Evolutionary conservation across 2,113 vertebrate species (phyloP).

Genomic region (Gobiocypris rarus): DNA sequence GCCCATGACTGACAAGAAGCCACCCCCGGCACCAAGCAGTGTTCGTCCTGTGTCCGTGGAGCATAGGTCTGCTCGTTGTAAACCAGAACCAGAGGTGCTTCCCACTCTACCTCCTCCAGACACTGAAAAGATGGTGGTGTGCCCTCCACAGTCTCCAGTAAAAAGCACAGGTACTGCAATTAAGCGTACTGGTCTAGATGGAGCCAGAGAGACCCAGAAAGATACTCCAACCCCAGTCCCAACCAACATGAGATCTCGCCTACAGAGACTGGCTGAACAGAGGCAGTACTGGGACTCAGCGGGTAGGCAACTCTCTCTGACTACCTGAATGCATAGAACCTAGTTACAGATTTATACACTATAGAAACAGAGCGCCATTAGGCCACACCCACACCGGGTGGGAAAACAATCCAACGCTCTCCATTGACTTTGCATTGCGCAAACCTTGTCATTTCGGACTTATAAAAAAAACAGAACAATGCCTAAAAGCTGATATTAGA

Average conservation of each 20-base stretch:
- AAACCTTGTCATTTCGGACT: too few relatives aligned
- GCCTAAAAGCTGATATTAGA: too few relatives aligned
- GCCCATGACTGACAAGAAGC: conserved; percentile 67
- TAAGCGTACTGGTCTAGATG: conserved; percentile 14
- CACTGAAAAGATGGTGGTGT: conserved; percentile 17
- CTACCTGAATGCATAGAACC: background rate
- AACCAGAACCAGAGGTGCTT: conserved; percentile 46
- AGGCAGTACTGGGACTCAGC: conserved; percentile 84
- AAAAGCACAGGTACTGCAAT: conserved; percentile 42
- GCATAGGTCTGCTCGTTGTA: background rate
- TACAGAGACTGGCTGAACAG: conserved; percentile 87
- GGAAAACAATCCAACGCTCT: too few relatives aligned
- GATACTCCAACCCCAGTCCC: conserved; percentile 57
- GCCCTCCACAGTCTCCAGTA: conserved; percentile 9
- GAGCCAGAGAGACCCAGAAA: conserved; percentile 51
- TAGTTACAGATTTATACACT: background rate
- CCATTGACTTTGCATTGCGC: too few relatives aligned
- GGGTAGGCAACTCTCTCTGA: conserved; percentile 58
- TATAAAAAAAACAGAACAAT: too few relatives aligned
- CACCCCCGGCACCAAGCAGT: conserved; percentile 49
- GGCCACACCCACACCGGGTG: too few relatives aligned
- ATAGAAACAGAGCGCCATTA: too few relatives aligned
- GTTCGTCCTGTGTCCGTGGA: conserved; percentile 18
- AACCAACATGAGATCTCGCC: conserved; percentile 79
- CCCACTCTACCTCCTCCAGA: background rate